These are phyloP conservation scores for Argyresthia goedartella DNA, from an alignment of 2,888 invertebrate species.

Conservation along the genomic window DNA sequence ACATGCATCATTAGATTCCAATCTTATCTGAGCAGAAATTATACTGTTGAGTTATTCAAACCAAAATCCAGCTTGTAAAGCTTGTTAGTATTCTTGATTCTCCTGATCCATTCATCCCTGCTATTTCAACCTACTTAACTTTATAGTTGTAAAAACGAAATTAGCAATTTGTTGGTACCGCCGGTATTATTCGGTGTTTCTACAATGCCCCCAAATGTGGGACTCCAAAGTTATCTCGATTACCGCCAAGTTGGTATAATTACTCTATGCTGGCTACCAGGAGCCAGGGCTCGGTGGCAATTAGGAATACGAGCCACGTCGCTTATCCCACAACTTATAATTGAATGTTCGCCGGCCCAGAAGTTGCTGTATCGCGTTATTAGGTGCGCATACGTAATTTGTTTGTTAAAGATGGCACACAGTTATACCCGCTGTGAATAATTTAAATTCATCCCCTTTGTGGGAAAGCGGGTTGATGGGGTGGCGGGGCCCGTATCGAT, in stretches of 20 bases:
- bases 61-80: no score
- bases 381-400: conserved; percentile 38
- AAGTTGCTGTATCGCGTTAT: conserved; percentile 62
- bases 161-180: no score
- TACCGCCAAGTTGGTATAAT: no score
- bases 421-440: conserved; percentile 68
- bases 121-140: no score
- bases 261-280: conserved; percentile 13
- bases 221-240: no score
- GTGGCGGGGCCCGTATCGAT: conserved; percentile 51
- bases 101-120: no score
- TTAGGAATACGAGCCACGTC: conserved; percentile 47
- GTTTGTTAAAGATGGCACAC: conserved; percentile 69
- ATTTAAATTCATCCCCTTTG: conserved; percentile 67
- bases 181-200: no score
- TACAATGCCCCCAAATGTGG: background rate
- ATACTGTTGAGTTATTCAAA: no score
- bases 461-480: conserved; percentile 38
- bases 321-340: conserved; percentile 59
- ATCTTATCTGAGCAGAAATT: no score
- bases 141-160: no score
- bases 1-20: no score
- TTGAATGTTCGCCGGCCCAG: conserved; percentile 58
- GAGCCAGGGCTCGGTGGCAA: conserved; percentile 36
- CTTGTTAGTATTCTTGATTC: no score